These are phyloP conservation scores for Hydra vulgaris DNA, from an alignment of 30 jellyfish, hydroid and myxozoan species.

Conservation along the genomic window DNA sequence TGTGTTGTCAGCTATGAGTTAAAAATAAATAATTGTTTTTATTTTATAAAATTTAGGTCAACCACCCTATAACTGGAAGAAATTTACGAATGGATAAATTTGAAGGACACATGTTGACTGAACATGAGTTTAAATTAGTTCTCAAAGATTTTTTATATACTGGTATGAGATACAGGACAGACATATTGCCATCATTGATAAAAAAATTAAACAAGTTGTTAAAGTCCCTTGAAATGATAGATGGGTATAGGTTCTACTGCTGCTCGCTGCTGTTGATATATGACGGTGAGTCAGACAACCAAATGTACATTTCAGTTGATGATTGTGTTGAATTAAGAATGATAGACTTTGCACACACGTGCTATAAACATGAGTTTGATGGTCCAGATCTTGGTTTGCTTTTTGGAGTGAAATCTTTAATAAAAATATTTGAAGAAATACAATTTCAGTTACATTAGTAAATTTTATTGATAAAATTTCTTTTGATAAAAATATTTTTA, in stretches of 20 bases:
- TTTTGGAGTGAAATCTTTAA: conserved; percentile 41
- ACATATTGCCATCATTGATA: conserved; percentile 24
- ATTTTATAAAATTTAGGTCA: too few species aligned
- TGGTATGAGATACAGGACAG: conserved; percentile 27
- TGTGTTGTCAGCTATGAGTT: too few species aligned
- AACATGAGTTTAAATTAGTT: conserved; percentile 35
- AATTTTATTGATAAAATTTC: too few species aligned
- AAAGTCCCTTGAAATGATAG: conserved; percentile 18
- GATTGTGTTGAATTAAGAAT: conserved; percentile 64
- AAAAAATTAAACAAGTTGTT: conserved; percentile 27
- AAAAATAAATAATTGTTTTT: too few species aligned
- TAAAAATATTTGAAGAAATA: conserved; percentile 8
- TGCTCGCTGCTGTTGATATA: conserved; percentile 67
- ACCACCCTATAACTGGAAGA: conserved; percentile 34
- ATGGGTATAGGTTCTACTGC: conserved; percentile 55
- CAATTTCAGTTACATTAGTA: neutral
- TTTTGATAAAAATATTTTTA: too few species aligned
- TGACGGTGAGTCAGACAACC: conserved; percentile 34
- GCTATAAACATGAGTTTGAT: conserved; percentile 30
- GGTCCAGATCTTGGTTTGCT: conserved; percentile 79
- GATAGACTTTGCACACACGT: conserved; percentile 73
- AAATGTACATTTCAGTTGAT: neutral
- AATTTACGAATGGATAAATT: conserved; percentile 47
- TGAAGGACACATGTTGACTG: conserved; percentile 46
- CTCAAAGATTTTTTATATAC: conserved; percentile 24